Conservation (phyloP, 2,888 invertebrate species). For the Tortrix viridana region DNA sequence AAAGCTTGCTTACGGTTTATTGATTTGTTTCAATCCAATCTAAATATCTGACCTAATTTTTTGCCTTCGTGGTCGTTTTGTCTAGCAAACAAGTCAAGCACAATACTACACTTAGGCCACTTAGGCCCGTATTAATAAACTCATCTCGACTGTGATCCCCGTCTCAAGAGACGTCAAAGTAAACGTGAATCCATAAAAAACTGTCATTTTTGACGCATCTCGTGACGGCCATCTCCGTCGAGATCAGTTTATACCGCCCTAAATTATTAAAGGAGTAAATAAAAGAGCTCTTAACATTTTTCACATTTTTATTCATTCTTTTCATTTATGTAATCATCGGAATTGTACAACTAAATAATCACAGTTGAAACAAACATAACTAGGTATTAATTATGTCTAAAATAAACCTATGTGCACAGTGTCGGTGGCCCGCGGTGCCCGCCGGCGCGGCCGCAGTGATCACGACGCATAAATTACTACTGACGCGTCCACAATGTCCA, state of each 20-base stretch:
- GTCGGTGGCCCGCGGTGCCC: slow-evolving; percentile 22
- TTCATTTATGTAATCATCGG: slow-evolving; percentile 84
- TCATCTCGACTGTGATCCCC: too few species aligned
- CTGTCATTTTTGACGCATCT: too few species aligned
- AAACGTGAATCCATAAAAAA: too few species aligned
- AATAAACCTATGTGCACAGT: slow-evolving; percentile 64
- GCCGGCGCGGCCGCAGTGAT: slow-evolving; percentile 24
- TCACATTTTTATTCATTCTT: slow-evolving; percentile 79
- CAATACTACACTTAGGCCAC: too few species aligned
- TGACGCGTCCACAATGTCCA: slow-evolving; percentile 26
- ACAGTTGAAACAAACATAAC: slow-evolving; percentile 85
- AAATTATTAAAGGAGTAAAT: slow-evolving; percentile 14
- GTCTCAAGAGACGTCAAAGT: too few species aligned
- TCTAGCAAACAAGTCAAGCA: too few species aligned
- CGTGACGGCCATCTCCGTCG: too few species aligned
- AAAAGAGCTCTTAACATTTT: slow-evolving; percentile 61
- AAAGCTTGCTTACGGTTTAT: neutral
- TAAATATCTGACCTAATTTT: neutral
- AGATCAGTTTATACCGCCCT: too few species aligned
- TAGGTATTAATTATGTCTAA: slow-evolving; percentile 73
- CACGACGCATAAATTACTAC: slow-evolving; percentile 42
- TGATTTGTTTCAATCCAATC: neutral
- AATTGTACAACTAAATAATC: slow-evolving; percentile 86
- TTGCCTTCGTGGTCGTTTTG: neutral
- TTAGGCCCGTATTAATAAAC: too few species aligned